Evolutionary conservation across 2,113 vertebrate genomes (phyloP).

Genomic region (Steatornis caripensis): DNA sequence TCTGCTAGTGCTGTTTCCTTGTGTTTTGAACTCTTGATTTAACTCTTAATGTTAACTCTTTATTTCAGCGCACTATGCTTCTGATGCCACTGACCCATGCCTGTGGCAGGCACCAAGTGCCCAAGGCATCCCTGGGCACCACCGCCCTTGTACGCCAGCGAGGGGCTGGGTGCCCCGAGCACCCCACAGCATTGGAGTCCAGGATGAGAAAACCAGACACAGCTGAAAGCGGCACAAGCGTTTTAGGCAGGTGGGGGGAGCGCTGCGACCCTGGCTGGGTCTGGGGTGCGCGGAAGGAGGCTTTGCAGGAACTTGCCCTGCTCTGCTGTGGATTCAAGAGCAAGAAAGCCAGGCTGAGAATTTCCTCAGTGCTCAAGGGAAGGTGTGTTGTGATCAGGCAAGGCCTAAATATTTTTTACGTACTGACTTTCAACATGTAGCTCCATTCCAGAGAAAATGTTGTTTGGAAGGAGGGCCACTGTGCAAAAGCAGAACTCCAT

Average conservation of each 20-base stretch:
- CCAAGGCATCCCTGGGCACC: not conserved
- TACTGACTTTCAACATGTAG: not conserved
- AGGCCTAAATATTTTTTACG: not conserved
- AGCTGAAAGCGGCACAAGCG: fast-evolving
- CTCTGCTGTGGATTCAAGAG: not conserved
- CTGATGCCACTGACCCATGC: no score
- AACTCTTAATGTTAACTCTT: not conserved
- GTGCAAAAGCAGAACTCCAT: not conserved
- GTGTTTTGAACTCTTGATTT: not conserved
- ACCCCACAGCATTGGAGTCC: fast-evolving
- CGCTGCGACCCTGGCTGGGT: not conserved
- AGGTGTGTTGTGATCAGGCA: not conserved
- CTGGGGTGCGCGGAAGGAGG: no score
- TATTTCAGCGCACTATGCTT: fast-evolving
- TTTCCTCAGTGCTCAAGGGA: fast-evolving
- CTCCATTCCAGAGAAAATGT: not conserved
- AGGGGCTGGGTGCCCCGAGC: not conserved
- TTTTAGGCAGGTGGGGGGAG: not conserved
- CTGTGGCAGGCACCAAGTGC: no score
- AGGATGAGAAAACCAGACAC: fast-evolving
- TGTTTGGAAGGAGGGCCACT: not conserved
- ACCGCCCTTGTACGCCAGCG: fast-evolving
- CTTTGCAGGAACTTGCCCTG: not conserved
- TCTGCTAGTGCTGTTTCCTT: not conserved
- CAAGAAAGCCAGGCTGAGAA: not conserved